phyloP scores from a whole-genome alignment of 2,888 invertebrate genomes.

The Fragum whitleyi region DNA sequence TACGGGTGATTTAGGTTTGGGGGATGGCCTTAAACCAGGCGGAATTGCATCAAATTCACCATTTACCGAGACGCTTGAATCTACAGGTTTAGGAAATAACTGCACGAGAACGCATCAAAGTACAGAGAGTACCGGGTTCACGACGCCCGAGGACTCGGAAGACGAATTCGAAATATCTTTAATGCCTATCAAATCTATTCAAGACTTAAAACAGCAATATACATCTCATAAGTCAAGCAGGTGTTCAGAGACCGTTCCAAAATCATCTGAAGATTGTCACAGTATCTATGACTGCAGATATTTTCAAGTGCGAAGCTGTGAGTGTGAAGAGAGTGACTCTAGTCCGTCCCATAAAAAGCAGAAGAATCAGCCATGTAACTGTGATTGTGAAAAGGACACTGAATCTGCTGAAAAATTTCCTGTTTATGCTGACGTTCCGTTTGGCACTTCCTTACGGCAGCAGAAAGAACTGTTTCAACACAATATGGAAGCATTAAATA shows the following conservation, averaged over 20 bases:
- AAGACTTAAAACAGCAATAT: conserved; percentile 53
- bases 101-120: neutral
- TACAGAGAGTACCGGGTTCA: conserved; percentile 29
- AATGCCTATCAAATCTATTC: conserved; percentile 48
- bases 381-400: conserved; percentile 12
- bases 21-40: conserved; percentile 72
- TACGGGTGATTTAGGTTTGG: conserved; percentile 76
- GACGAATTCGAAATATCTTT: conserved; percentile 53
- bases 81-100: neutral
- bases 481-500: conserved; percentile 64
- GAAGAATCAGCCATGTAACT: neutral
- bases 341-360: neutral
- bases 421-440: conserved; percentile 74
- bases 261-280: conserved; percentile 35
- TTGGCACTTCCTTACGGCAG: conserved; percentile 78
- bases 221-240: conserved; percentile 24
- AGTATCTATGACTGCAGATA: conserved; percentile 57
- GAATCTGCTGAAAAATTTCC: conserved; percentile 65
- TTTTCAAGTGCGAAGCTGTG: conserved; percentile 32
- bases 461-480: conserved; percentile 77
- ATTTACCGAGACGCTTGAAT: neutral
- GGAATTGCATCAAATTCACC: conserved; percentile 40
- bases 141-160: conserved; percentile 41
- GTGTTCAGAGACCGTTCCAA: conserved; percentile 33
- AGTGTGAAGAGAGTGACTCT: conserved; percentile 9